These are phyloP conservation scores for Acanthoscelides obtectus DNA, from an alignment of 2,888 invertebrate species.

Conservation along the genomic window DNA sequence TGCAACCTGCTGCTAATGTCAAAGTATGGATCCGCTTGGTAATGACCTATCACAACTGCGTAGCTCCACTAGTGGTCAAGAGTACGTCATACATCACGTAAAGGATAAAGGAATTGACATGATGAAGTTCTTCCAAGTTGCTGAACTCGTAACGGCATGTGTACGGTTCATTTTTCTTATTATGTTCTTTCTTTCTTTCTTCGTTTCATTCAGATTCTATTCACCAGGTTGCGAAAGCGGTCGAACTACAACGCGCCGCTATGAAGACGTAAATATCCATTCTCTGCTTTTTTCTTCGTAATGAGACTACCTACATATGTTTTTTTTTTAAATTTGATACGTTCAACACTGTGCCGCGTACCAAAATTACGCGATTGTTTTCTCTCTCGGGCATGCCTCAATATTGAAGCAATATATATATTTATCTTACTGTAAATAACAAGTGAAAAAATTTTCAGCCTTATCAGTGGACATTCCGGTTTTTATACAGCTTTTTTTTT, in stretches of 20 bases:
- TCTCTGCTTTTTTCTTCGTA: not conserved
- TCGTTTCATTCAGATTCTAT: not conserved
- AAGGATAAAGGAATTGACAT: not conserved
- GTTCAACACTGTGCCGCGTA: not conserved
- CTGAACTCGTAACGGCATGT: not conserved
- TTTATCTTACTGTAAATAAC: too few species aligned
- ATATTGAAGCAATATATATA: too few species aligned
- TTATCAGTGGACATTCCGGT: too few species aligned
- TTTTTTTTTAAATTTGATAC: not conserved
- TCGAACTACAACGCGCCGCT: not conserved
- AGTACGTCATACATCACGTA: not conserved
- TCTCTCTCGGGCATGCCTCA: too few species aligned
- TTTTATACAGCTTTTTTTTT: too few species aligned
- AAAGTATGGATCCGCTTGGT: not conserved
- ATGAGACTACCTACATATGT: not conserved
- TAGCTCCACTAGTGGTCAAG: not conserved
- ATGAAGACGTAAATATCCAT: not conserved
- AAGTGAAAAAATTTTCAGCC: too few species aligned
- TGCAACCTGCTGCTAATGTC: not conserved
- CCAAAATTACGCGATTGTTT: not conserved
- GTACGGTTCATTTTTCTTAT: not conserved
- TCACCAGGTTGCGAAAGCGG: not conserved
- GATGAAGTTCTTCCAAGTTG: not conserved
- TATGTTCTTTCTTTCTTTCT: not conserved
- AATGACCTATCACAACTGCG: not conserved